These are phyloP conservation scores for Poecilobothrus nobilitatus DNA, from an alignment of 2,888 invertebrate species.

Conservation along the genomic window DNA sequence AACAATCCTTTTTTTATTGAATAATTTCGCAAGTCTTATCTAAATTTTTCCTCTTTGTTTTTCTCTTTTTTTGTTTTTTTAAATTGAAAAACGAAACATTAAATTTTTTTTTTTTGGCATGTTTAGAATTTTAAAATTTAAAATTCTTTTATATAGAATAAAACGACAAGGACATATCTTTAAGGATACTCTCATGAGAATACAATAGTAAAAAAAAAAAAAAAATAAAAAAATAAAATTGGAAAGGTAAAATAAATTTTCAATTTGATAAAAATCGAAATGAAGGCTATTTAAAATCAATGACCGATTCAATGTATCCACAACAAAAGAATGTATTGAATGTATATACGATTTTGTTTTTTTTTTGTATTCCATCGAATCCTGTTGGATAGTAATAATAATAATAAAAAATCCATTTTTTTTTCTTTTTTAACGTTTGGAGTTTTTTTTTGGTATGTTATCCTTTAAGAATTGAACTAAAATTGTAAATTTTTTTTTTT, in stretches of 20 bases:
- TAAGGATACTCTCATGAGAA: not conserved
- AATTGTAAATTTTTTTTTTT: no score
- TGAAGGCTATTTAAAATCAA: constrained; percentile 6
- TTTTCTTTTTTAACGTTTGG: no score
- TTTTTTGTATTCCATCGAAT: no score
- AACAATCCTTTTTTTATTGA: not conserved
- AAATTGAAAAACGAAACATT: not conserved
- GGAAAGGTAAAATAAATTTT: not conserved
- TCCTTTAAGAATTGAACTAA: no score
- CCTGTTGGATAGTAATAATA: no score
- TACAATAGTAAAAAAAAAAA: not conserved
- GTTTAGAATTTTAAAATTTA: not conserved
- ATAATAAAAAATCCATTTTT: no score
- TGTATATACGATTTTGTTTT: no score
- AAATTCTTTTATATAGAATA: not conserved
- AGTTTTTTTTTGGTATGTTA: no score
- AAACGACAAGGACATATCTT: not conserved
- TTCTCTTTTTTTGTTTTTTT: no score
- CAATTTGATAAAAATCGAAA: not conserved
- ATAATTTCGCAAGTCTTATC: not conserved
- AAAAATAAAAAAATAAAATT: no score
- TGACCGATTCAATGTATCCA: not conserved
- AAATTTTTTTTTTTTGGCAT: not conserved
- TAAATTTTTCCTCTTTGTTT: not conserved
- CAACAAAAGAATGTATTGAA: not conserved